Base-by-base conservation (phyloP, 2,888 invertebrate species). In the Rhagophthalmus giganteus region DNA sequence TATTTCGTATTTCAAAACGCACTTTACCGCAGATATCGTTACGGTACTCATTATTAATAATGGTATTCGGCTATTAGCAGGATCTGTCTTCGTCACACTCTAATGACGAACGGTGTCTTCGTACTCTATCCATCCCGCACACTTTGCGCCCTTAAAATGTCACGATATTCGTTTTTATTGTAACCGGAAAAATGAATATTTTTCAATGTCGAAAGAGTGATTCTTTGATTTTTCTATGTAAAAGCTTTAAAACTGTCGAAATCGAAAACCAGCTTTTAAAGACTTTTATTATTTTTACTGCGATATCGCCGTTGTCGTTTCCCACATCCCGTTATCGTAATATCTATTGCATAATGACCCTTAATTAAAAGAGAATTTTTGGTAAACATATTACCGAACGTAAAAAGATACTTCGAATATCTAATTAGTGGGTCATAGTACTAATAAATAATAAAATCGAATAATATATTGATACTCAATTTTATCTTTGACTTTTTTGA, bases 41-140 rank as follows among this genome's bases (percentile, higher is more conserved):
- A 50, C 60, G 50, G 53, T 55, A 59, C 60, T 61, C 62, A 62
- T 64, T 64, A 64, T 64, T 62, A 64, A 64, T 64, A 64, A 64
- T 64, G 64, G 62, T 58, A 61, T 61, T 60, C 64, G 54, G 57
- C 62, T 62, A 63, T 64, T 63, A 63, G 57, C 44, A 42, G 16
- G 13, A 47, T 51, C 49, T 30, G 40, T 55, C 53, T 40, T 52
- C 32, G 54, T 60, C 55, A 48, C 20, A 32, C 48, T 50, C 9
- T 25, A n/a, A 32, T 40, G 28, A 10, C 32, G 16, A 31, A 12
- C 33, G 7, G 30, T 12, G 15, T 44, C 31, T 30, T 41, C 42
- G 30, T 45, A 26, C 49, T 44, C 37, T 30, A 39, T 20, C 10
- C 32, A 44, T 26, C 11, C 14, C 26, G 27, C 20, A 11, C 47